Conservation (phyloP, 2,113 vertebrate genomes). For the Pteropus alecto region DNA sequence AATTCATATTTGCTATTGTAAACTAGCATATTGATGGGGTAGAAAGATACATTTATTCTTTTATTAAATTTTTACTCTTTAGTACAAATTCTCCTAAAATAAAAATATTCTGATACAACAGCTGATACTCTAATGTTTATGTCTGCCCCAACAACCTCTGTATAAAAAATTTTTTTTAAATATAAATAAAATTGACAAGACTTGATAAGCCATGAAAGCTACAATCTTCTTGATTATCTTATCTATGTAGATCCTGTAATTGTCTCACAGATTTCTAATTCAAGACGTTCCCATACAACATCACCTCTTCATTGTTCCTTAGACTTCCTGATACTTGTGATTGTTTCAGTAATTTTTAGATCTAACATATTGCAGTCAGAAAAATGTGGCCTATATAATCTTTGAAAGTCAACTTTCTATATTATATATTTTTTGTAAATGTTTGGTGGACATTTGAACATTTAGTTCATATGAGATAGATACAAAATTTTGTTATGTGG, state of each 20-base stretch:
- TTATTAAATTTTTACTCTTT: background rate
- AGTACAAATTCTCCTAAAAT: background rate
- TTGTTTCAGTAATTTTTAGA: background rate
- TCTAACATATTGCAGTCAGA: background rate
- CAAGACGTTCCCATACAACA: background rate
- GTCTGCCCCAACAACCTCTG: background rate
- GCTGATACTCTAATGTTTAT: background rate
- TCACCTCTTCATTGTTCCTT: background rate
- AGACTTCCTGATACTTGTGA: background rate
- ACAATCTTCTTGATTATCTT: background rate
- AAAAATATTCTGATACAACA: background rate
- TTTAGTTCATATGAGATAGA: background rate
- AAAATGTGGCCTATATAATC: background rate
- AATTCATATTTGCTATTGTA: background rate
- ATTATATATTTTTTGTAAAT: background rate
- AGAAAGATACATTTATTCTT: background rate
- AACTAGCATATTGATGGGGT: background rate
- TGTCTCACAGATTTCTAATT: background rate
- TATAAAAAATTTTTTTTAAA: background rate
- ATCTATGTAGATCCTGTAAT: background rate
- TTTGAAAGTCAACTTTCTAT: background rate
- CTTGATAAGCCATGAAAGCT: background rate
- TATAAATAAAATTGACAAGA: background rate
- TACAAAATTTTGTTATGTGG: background rate
- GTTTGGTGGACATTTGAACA: background rate